Conservation (phyloP, 2,797 vertebrate species). For the Enteromius trimaculatus region DNA sequence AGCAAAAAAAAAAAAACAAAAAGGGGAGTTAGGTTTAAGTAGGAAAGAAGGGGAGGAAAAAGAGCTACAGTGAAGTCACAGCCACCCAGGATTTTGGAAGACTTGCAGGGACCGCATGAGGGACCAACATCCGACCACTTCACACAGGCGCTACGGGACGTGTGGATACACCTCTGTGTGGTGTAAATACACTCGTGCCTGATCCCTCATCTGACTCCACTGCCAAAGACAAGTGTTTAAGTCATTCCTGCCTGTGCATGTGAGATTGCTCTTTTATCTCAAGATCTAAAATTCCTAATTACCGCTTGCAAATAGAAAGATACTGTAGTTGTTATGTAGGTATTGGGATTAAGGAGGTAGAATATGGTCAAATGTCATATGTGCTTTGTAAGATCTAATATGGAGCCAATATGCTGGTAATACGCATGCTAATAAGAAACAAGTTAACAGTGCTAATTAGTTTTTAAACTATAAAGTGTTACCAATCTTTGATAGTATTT, state of each 20-base stretch:
- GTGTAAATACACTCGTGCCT: slow-evolving; percentile 77
- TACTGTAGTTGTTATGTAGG: neutral
- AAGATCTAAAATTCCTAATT: neutral
- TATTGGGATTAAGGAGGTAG: neutral
- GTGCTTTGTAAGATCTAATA: neutral
- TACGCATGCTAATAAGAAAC: neutral
- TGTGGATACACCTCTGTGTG: slow-evolving; percentile 75
- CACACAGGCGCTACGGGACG: slow-evolving; percentile 72
- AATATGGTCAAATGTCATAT: neutral
- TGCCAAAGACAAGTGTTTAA: slow-evolving; percentile 76
- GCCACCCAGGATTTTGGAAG: slow-evolving; percentile 75
- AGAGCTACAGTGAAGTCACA: slow-evolving; percentile 61
- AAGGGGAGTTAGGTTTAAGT: neutral
- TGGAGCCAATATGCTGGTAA: neutral
- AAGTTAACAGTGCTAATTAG: neutral
- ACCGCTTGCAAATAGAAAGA: neutral
- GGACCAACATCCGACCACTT: slow-evolving; percentile 76
- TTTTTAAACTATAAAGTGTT: neutral
- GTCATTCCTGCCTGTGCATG: slow-evolving; percentile 35
- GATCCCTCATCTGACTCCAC: slow-evolving; percentile 67
- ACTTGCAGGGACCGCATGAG: slow-evolving; percentile 64
- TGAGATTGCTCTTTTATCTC: slow-evolving; percentile 30
- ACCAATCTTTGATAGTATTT: slow-evolving; percentile 20
- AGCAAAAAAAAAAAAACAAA: slow-evolving; percentile 26
- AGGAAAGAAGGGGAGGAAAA: slow-evolving; percentile 44